Percentiles rank a stretch among this genome's conserved stretches.
phyloP scores from a whole-genome alignment of 1,140 invertebrate genomes.

The Cryptotermes secundus region DNA sequence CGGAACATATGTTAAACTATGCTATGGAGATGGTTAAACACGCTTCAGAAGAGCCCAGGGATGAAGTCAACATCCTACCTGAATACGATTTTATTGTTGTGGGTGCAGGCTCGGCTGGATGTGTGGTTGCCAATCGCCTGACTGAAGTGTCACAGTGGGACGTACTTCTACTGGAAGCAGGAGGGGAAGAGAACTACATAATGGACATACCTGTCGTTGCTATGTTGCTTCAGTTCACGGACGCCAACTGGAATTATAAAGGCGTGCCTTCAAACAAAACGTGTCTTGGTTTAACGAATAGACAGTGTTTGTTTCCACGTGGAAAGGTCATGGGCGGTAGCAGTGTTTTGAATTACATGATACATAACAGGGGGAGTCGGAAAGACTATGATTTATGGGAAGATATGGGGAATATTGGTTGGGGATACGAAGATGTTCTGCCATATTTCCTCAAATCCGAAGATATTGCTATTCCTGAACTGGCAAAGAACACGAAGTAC shows the following conservation, averaged over 20 bases:
- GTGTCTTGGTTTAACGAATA: slow-evolving; percentile 71
- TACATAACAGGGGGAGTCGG: slow-evolving; percentile 66
- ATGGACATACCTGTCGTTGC: slow-evolving; percentile 69
- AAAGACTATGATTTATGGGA: slow-evolving; percentile 82
- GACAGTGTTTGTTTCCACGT: slow-evolving; percentile 75
- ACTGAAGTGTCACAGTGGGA: slow-evolving; percentile 59
- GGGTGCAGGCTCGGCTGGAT: slow-evolving; percentile 90
- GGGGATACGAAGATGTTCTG: slow-evolving; percentile 84
- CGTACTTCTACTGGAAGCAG: slow-evolving; percentile 31
- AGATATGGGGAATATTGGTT: slow-evolving; percentile 71
- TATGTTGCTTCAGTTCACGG: slow-evolving; percentile 61
- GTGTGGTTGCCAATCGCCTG: slow-evolving; percentile 86
- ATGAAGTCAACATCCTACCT: too few relatives aligned
- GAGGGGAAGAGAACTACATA: slow-evolving; percentile 52
- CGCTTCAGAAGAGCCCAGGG: too few relatives aligned
- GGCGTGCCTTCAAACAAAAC: slow-evolving; percentile 75
- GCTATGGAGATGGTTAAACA: too few relatives aligned
- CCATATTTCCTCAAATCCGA: slow-evolving; percentile 87
- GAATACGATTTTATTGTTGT: slow-evolving; percentile 82
- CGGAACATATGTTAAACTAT: too few relatives aligned
- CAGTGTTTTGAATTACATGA: slow-evolving; percentile 60
- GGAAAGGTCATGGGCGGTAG: slow-evolving; percentile 52
- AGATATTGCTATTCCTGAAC: slow-evolving; percentile 78
- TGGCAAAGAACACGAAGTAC: slow-evolving; percentile 58
- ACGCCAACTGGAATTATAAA: slow-evolving; percentile 66